Conservation (phyloP, 2,797 vertebrate species). For the Eulemur albifrons region DNA sequence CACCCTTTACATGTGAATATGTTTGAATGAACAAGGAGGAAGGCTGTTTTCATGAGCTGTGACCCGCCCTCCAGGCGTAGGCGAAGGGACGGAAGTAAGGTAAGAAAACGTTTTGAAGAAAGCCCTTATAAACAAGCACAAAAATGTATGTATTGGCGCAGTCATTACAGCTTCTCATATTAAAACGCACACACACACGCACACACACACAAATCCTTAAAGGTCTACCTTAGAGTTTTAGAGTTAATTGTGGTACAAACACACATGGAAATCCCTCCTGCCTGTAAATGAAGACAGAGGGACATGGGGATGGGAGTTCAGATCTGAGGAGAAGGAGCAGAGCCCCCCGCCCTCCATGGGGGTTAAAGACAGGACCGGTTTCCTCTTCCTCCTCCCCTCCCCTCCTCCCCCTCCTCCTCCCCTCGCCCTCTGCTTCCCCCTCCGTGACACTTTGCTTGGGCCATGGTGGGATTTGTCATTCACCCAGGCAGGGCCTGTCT, state of each 20-base stretch:
- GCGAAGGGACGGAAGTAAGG: not conserved
- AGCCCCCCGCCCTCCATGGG: rapidly evolving
- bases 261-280: not conserved
- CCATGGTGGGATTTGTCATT: not conserved
- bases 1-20: rapidly evolving
- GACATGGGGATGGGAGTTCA: rapidly evolving
- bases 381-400: too few relatives aligned
- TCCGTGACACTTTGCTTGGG: not conserved
- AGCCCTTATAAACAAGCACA: not conserved
- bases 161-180: not conserved
- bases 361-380: not conserved
- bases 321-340: not conserved
- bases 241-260: not conserved
- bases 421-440: not conserved
- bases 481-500: not conserved
- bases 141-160: rapidly evolving
- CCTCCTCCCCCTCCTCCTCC: rapidly evolving
- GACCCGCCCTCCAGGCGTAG: not conserved
- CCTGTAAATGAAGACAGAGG: too few relatives aligned
- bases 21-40: not conserved
- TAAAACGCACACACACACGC: not conserved
- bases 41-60: not conserved
- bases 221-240: not conserved
- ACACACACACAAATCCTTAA: too few relatives aligned
- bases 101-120: not conserved